These are phyloP conservation scores for Colinus virginianus DNA, from an alignment of 2,113 vertebrate species.

Conservation along the genomic window DNA sequence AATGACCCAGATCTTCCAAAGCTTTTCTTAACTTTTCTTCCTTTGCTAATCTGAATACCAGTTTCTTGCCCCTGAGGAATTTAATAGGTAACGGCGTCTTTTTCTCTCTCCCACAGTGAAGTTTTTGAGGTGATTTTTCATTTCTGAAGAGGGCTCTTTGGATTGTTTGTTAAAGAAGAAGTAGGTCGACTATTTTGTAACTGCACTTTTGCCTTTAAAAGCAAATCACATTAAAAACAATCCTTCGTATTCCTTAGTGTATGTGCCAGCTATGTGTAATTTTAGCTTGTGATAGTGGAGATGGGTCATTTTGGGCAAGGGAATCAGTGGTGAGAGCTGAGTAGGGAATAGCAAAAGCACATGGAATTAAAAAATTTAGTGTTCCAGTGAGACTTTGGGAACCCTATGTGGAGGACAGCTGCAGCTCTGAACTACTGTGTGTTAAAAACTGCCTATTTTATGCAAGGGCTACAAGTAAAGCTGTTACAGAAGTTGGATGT, in stretches of 20 bases:
- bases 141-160: slow-evolving; percentile 8
- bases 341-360: neutral
- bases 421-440: neutral
- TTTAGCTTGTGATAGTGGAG: slow-evolving; percentile 45
- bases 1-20: slow-evolving; percentile 10
- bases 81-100: neutral
- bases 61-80: neutral
- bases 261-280: slow-evolving; percentile 40
- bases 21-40: slow-evolving; percentile 6
- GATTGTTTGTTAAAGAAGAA: slow-evolving; percentile 39
- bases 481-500: neutral
- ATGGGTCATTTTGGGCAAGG: slow-evolving; percentile 25
- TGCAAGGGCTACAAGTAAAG: neutral
- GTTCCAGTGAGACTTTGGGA: slow-evolving; percentile 4
- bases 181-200: slow-evolving; percentile 29
- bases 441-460: neutral
- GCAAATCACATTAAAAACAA: slow-evolving; percentile 35
- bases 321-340: slow-evolving; percentile 34
- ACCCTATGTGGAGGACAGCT: neutral
- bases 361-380: slow-evolving; percentile 14
- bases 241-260: slow-evolving; percentile 32
- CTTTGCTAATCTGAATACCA: slow-evolving; percentile 10
- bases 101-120: slow-evolving; percentile 21
- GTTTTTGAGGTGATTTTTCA: slow-evolving; percentile 17
- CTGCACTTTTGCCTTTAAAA: slow-evolving; percentile 49